Evolutionary conservation across 2,888 invertebrate genomes (phyloP).

Genomic region (Drosophila rubida): DNA sequence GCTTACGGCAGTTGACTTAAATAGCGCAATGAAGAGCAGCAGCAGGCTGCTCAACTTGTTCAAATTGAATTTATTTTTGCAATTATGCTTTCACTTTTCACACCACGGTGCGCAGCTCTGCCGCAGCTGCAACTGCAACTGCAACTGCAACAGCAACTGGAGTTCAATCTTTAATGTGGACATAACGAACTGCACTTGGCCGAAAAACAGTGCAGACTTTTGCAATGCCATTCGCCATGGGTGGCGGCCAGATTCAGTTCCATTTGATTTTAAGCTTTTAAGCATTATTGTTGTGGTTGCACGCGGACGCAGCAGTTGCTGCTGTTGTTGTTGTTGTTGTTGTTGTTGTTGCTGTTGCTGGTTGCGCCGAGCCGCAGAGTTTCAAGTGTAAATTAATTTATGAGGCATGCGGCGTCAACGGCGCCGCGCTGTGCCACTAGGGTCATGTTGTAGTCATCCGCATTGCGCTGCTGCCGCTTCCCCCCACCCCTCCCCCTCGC

Average conservation of each 20-base stretch:
- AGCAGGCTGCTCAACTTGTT: not conserved
- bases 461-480: not conserved
- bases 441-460: constrained; percentile 30
- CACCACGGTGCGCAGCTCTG: constrained; percentile 24
- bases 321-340: constrained; percentile 14
- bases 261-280: constrained; percentile 56
- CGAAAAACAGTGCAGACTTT: constrained; percentile 38
- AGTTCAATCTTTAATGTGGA: constrained; percentile 49
- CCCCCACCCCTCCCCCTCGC: not conserved
- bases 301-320: constrained; percentile 13
- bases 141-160: not conserved
- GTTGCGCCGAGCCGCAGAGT: constrained; percentile 58
- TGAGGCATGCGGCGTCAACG: constrained; percentile 70
- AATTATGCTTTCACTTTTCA: constrained; percentile 5
- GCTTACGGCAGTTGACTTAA: not conserved
- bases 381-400: constrained; percentile 79
- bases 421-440: constrained; percentile 64
- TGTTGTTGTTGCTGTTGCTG: constrained; percentile 38
- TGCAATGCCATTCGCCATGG: constrained; percentile 54
- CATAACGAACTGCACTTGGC: constrained; percentile 56
- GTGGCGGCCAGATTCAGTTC: constrained; percentile 57
- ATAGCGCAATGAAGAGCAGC: not conserved
- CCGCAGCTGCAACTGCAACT: too few species aligned
- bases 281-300: constrained; percentile 44
- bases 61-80: not conserved